Conservation (phyloP, 2,888 invertebrate genomes). For the Zele albiditarsus region DNA sequence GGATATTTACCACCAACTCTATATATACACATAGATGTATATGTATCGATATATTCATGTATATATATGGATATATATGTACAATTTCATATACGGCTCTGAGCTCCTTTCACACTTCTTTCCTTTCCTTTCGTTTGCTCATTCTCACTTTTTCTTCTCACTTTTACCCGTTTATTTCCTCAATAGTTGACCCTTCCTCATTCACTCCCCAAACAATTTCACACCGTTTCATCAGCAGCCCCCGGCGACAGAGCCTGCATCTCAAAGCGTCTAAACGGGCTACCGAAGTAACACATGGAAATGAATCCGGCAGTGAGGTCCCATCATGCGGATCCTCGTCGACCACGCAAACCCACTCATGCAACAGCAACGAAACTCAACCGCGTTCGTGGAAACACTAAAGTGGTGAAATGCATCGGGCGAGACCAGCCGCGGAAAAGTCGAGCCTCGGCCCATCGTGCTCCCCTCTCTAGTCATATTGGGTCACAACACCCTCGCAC, state of each 20-base stretch:
- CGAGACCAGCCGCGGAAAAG: constrained; percentile 38
- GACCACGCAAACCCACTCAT: constrained; percentile 45
- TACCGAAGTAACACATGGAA: constrained; percentile 59
- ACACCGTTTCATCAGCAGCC: constrained; percentile 20
- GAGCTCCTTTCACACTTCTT: not conserved
- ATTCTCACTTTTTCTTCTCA: not conserved
- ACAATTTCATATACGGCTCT: not conserved
- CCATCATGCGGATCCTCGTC: constrained; percentile 62
- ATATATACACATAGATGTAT: not conserved
- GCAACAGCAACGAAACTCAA: constrained; percentile 59
- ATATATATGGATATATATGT: not conserved
- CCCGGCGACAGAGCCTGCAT: constrained; percentile 40
- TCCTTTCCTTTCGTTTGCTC: not conserved
- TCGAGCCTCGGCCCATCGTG: constrained; percentile 32
- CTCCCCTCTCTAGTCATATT: constrained; percentile 17
- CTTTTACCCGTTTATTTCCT: not conserved
- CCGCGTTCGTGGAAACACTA: constrained; percentile 65
- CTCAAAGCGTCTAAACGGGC: constrained; percentile 48
- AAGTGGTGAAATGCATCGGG: constrained; percentile 33
- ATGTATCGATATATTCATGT: not conserved
- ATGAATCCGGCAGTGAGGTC: constrained; percentile 58
- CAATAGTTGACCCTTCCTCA: constrained; percentile 14
- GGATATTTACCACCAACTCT: too few relatives aligned
- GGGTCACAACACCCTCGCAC: constrained; percentile 26
- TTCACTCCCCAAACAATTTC: constrained; percentile 24